Evolutionary conservation across 2,888 invertebrate species (phyloP), one percentile per base, ranked within the genome.

Genomic region (Idaea aversata): DNA sequence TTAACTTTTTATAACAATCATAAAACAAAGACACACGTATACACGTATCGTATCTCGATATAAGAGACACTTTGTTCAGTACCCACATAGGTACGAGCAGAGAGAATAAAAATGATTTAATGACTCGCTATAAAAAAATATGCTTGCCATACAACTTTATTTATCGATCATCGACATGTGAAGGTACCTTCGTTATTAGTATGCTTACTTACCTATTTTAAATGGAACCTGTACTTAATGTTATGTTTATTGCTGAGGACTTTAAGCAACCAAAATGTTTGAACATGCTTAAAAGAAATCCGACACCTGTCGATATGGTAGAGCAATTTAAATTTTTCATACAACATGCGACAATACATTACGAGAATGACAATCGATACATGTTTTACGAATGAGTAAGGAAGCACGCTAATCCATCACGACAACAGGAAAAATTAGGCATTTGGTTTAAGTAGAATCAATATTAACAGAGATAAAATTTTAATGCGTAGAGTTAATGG

Each of bases 141-240:
- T 69, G 62, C 65, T 63, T 65, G 64, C 69, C 68, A 66, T 67
- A 62, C 70, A 68, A 70, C 69, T 71, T 75, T 72, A 75, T 72
- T 71, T 71, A 67, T 61, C 63, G 71, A 70, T 68, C 70, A 65
- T 69, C 69, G 73, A 70, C 70, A 61, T 67, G 63, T 47, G 65
- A 66, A 63, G 68, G 62, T 64, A 61, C 64, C 59, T 68, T 47
- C 47, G 47, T 47, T 7, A 10, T 64, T 63, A 63, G 63, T 61
- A 34, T 63, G 34, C 67, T 62, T 36, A 63, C 61, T 62, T 66
- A 57, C 63, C 68, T 63, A 63, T 64, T 59, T 61, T 64, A 62
- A n/a, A 60, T 7, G 10, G 7, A 47, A 47, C 47, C 10, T 47
- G 36, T 36, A 36, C 36, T 36, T 5, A 5, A 36, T 36, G 10